phyloP scores from a whole-genome alignment of 2,888 invertebrate genomes.

The Dioctria rufipes region DNA sequence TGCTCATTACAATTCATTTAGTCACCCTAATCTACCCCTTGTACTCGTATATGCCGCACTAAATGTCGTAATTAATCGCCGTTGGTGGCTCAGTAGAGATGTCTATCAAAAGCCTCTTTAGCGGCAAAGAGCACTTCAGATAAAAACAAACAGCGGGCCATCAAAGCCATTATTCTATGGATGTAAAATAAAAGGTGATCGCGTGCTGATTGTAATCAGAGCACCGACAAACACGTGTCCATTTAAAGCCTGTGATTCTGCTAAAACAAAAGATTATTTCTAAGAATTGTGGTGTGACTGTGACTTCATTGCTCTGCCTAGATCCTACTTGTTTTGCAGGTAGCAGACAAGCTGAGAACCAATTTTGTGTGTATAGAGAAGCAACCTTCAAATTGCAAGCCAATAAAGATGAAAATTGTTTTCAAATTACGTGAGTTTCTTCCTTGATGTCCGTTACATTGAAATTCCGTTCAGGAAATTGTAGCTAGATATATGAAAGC shows the following conservation, averaged over 20 bases:
- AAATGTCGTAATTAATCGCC: constrained; percentile 30
- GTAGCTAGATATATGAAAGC: no score
- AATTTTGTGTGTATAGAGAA: no score
- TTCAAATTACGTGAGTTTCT: no score
- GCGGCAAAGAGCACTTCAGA: neutral
- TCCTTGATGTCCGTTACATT: no score
- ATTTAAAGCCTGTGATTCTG: neutral
- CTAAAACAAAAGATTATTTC: constrained; percentile 40
- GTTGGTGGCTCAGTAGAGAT: neutral
- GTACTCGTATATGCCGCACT: neutral
- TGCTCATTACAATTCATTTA: neutral
- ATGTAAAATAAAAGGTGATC: constrained; percentile 38
- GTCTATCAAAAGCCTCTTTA: constrained; percentile 21
- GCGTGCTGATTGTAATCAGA: constrained; percentile 45
- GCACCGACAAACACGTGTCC: constrained; percentile 26
- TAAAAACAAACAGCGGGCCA: constrained; percentile 38
- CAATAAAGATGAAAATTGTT: no score
- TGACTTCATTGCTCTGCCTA: no score
- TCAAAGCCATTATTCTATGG: constrained; percentile 19
- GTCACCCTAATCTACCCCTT: neutral
- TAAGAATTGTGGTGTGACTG: neutral
- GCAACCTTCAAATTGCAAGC: no score
- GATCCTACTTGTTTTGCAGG: neutral
- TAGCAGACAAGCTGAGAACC: neutral
- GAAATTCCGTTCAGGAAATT: no score